These are phyloP conservation scores for Dicerorhinus sumatrensis DNA, from an alignment of 2,113 vertebrate genomes.

Conservation along the genomic window DNA sequence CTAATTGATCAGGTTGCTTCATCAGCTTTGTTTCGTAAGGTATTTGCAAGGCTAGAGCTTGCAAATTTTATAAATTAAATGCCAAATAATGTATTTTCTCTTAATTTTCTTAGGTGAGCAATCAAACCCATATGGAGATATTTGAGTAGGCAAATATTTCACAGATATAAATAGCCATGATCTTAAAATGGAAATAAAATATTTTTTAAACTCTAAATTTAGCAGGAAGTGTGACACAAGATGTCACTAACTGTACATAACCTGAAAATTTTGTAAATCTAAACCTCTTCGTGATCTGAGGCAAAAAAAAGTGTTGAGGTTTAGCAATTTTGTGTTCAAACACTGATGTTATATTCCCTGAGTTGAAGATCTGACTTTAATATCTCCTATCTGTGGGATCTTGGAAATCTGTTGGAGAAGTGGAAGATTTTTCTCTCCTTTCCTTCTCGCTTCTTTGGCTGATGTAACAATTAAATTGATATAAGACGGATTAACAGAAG, in stretches of 20 bases:
- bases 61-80: slow-evolving; percentile 41
- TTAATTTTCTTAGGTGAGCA: slow-evolving; percentile 26
- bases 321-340: not conserved
- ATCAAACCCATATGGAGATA: not conserved
- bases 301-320: not conserved
- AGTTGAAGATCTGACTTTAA: not conserved
- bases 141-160: not conserved
- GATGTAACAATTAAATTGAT: too few relatives aligned
- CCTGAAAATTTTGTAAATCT: slow-evolving; percentile 32
- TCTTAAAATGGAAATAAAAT: slow-evolving; percentile 26
- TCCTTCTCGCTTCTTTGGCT: too few relatives aligned
- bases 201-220: slow-evolving; percentile 41
- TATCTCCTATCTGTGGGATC: not conserved
- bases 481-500: too few relatives aligned
- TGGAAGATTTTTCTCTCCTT: too few relatives aligned
- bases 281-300: slow-evolving; percentile 16
- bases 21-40: not conserved
- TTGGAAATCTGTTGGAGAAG: not conserved
- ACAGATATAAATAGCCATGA: not conserved
- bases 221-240: not conserved
- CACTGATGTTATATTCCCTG: not conserved
- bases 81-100: not conserved
- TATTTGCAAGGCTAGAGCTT: not conserved
- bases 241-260: not conserved
- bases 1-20: not conserved